phyloP scores from a whole-genome alignment of 1,140 invertebrate species.

The Orchesella cincta region DNA sequence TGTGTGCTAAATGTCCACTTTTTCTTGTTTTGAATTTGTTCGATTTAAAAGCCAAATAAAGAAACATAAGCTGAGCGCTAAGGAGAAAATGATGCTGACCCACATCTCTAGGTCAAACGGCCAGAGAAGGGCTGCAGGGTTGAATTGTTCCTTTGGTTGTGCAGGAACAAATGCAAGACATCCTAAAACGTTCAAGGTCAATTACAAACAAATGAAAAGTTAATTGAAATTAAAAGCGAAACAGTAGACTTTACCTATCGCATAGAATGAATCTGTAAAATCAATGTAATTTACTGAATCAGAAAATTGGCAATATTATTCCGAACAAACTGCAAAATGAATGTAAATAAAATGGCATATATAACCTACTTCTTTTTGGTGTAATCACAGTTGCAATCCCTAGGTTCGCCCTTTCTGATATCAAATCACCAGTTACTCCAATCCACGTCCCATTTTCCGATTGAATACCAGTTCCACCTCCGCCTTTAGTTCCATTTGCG shows the following conservation, averaged over 20 bases:
- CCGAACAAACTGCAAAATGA: background rate
- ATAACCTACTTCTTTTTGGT: background rate
- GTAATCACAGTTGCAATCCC: background rate
- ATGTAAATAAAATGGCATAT: background rate
- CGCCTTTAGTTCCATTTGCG: background rate
- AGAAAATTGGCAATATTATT: background rate
- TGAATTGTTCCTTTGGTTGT: background rate
- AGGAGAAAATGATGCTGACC: background rate
- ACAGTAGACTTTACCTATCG: too few species aligned
- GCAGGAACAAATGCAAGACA: background rate
- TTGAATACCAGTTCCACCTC: conserved; percentile 3
- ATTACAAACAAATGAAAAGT: too few species aligned
- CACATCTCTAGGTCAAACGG: conserved; percentile 33
- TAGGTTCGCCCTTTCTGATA: background rate
- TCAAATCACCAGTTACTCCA: conserved; percentile 9
- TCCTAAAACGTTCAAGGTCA: too few species aligned
- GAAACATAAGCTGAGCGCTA: background rate
- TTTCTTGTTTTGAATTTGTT: too few species aligned
- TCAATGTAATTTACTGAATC: background rate
- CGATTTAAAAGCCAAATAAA: background rate
- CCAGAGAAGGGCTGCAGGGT: conserved; percentile 25
- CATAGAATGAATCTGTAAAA: background rate
- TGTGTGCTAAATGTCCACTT: background rate
- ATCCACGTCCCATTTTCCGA: background rate
- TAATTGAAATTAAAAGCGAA: too few species aligned